Conservation (phyloP, 2,888 invertebrate genomes). For the Hypselothyrea guttata region DNA sequence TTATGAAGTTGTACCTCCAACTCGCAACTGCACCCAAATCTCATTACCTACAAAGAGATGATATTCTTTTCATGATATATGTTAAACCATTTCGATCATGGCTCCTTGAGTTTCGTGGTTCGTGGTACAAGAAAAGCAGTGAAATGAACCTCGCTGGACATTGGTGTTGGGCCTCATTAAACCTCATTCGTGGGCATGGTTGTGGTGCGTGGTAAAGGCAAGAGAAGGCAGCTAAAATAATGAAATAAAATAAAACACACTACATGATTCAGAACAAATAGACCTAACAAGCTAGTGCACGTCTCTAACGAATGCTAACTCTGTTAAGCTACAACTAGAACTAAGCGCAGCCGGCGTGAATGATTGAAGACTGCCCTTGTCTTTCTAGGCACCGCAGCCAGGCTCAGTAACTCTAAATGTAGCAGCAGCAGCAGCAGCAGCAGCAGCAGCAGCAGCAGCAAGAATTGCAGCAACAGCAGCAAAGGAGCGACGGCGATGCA, state of each 20-base stretch:
- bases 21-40: no score
- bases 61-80: no score
- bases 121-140: background rate
- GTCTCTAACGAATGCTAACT: conserved; percentile 65
- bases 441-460: conserved; percentile 21
- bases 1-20: no score
- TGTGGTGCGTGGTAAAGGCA: conserved; percentile 63
- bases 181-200: conserved; percentile 38
- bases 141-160: background rate
- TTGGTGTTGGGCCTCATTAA: conserved; percentile 20
- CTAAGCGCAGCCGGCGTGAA: conserved; percentile 30
- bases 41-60: no score
- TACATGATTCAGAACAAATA: no score
- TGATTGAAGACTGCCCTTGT: conserved; percentile 74
- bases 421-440: conserved; percentile 14
- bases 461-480: conserved; percentile 30
- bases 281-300: conserved; percentile 61
- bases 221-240: conserved; percentile 21
- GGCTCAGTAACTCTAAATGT: conserved; percentile 26
- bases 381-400: conserved; percentile 65
- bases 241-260: conserved; percentile 44
- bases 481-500: conserved; percentile 67
- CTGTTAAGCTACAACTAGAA: conserved; percentile 38
- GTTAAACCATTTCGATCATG: no score
- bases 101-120: no score